Evolutionary conservation across 2,888 invertebrate species (phyloP), one percentile per base, ranked within the genome.

Genomic region (Hypsopygia costalis): DNA sequence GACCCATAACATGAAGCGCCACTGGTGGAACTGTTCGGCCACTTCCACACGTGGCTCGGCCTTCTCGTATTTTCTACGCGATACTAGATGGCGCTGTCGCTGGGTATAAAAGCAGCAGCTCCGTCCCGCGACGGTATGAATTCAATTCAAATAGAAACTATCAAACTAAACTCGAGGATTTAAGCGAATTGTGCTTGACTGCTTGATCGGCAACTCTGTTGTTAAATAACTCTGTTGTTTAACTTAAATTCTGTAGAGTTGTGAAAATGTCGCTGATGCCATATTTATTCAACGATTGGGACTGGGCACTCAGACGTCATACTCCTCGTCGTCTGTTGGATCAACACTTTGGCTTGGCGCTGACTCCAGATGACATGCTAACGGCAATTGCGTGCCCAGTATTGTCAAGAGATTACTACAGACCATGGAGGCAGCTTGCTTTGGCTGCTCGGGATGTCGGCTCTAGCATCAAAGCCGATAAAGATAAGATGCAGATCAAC

Each of bases 401-500:
- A 52, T 55, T 72, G 52, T 44, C 66, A 0, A 58, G 67, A 12
- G 72, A 80, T 49, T 81, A 81, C 58, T 70, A 58, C 57, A 52
- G 81, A 48, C 80, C 81, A 1, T 81, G 82, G 81, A 62, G 71
- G 21, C 69, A 83, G 27, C 61, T 85, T 34, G 66, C 85, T 29
- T 62, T 79, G 9, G 51, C 82, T 1, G 75, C 79, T n/a, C 78
- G 71, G 36, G 90, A 90, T 55, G 67, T 90, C 36, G 90, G 85
- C 3, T 90, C 90, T 0, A 89, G 81, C 2, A 85, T 92, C 33
- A 79, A 62, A 74, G 11, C 75, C 3, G 90, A 91, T 55, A 86
- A 90, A 22, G 90, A 92, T 53, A 91, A 91, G 39, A 91, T 91
- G 52, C 91, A 92, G 57, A 91, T 93, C 2, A 91, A 90, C 52